phyloP scores from a whole-genome alignment of 2,113 vertebrate genomes.

The Pleuronectes platessa region DNA sequence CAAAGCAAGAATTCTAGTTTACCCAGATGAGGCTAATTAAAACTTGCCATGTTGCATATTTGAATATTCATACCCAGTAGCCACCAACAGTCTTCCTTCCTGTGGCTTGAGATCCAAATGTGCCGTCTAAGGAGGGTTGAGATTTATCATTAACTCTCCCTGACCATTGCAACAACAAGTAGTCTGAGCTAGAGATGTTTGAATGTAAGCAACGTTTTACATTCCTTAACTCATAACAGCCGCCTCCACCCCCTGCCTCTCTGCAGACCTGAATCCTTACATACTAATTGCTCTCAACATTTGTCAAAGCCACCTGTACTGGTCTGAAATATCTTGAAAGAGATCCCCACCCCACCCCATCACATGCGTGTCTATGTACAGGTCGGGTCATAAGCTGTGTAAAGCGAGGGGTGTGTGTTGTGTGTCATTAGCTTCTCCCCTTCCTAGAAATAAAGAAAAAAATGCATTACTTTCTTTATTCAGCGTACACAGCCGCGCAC shows the following conservation, averaged over 20 bases:
- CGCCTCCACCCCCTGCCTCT: conserved; percentile 23
- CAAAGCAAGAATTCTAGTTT: not conserved
- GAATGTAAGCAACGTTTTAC: conserved; percentile 37
- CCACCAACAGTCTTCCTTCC: not conserved
- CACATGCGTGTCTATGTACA: conserved; percentile 55
- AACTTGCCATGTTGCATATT: not conserved
- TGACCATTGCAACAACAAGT: conserved; percentile 2
- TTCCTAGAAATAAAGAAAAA: conserved; percentile 65
- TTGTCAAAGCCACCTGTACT: conserved; percentile 66
- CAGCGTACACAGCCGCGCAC: conserved; percentile 52
- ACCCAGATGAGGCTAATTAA: not conserved
- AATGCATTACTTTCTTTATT: conserved; percentile 67
- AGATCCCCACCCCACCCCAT: conserved; percentile 62
- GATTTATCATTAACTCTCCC: conserved; percentile 17
- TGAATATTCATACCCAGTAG: not conserved
- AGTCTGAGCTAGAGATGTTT: conserved; percentile 3
- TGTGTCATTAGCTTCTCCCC: conserved; percentile 60
- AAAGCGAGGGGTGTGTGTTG: conserved; percentile 62
- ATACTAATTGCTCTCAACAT: conserved; percentile 41
- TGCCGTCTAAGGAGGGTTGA: not conserved
- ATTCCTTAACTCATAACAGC: conserved; percentile 44
- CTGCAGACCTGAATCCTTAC: conserved; percentile 30
- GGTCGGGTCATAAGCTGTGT: conserved; percentile 57
- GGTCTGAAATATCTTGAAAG: conserved; percentile 68
- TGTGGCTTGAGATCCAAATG: conserved; percentile 1